Base-by-base conservation (phyloP, 2,888 invertebrate genomes). In the Notodonta dromedarius region DNA sequence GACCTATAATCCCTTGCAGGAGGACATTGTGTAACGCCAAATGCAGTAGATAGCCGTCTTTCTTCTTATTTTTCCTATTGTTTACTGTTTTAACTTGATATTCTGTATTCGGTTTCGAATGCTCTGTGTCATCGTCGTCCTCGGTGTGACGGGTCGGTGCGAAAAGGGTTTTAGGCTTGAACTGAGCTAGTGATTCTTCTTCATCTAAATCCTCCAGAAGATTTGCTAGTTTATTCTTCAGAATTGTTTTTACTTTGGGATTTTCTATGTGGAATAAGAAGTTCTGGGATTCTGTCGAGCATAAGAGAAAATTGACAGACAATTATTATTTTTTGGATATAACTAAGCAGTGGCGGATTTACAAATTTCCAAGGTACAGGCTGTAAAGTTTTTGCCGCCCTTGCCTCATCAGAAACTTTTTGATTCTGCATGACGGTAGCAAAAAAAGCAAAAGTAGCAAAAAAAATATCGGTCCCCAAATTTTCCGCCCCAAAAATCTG, bases 21-120 rank as follows among this genome's bases (percentile, higher is more conserved):
- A 91, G 63, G 13, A 88, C 79, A 59, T 89, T 87, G 50, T 90
- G 89, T 76, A 90, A 82, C 0, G 85, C 83, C n/a, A 85, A 53
- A 71, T 89, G 87, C n/a, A 88, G 54, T 7, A 85, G 52, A 14
- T 86, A 80, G 2, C 83, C 79, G 35, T 78, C 66, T 16, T 66
- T 64, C 16, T 57, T 59, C 6, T 46, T 54, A 12, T 48, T 8
- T 56, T 67, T 59, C 46, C 61, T 53, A 62, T 67, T 59, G 46
- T 61, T 48, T 63, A 64, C 14, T 59, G 56, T 59, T 48, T 53
- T 61, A 57, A 61, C 46, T 44, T 60, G 9, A n/a, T 53, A 44
- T 48, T 59, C 54, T 63, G 66, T 46, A 61, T 60, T 54, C 48
- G 16, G 39, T 58, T 67, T 6, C n/a, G 7, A 7, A 12, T 62